Base-by-base conservation (phyloP, 2,113 vertebrate genomes). In the Hiodon alosoides region DNA sequence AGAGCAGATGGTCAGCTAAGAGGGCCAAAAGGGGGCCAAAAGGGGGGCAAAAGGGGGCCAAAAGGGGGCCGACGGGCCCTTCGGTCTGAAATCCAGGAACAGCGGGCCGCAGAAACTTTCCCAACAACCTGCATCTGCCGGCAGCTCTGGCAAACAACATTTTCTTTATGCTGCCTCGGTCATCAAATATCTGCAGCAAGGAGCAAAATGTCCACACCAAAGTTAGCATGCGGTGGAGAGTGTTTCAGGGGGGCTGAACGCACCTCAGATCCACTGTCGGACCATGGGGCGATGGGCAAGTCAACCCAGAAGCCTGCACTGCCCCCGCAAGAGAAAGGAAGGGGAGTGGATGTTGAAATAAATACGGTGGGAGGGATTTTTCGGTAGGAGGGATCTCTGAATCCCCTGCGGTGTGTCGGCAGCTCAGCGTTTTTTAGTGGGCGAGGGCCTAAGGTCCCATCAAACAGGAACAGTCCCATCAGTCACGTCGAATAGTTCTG, bases 1-100 rank as follows among this genome's bases (percentile, higher is more conserved):
- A 75, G 55, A 72, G 60, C 76, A 50, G 54, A 46, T 73, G 14
- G 60, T 64, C 46, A 31, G 74, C 72, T 69, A 76, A 73, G 69
- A 76, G 65, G 69, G 80, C 58, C 53, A 68, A 46, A 10, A 50
- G 8, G 46, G n/a, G 46, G 46, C 4, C 9, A 2, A 7, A 13
- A 7, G 10, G 17, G 31, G 46, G 69, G 13, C 46, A 60, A 50
- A 4, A 16, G 31, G 48, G 48, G 57, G 55, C 16, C 31, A 52
- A 2, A 13, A 16, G 10, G 31, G 55, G 68, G 54, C 55, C 11
- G 47, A 17, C 14, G 31, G 14, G 46, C 6, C 60, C 57, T 59
- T 54, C 31, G 47, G 53, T 3, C 11, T 55, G 46, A n/a, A 57
- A 48, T n/a, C 46, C 57, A 50, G 52, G 53, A 71, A 60, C 70